Conservation (phyloP, 2,888 invertebrate genomes). For the Eupelmus urozonus region DNA sequence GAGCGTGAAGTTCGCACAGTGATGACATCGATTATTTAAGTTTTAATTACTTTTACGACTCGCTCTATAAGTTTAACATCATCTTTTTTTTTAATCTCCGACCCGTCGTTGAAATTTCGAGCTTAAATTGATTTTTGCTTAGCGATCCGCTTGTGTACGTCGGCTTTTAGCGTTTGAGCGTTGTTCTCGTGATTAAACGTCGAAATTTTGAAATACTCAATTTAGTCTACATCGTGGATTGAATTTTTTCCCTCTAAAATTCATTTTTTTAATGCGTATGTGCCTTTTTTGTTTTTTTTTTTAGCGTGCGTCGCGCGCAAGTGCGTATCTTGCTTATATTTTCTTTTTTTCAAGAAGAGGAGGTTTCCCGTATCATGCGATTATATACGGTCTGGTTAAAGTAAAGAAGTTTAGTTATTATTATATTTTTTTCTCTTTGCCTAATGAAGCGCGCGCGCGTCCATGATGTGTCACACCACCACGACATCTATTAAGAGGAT, state of each 20-base stretch:
- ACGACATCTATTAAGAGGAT: constrained; percentile 74
- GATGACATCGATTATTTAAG: constrained; percentile 61
- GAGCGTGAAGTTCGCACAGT: constrained; percentile 61
- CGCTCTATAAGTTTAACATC: constrained; percentile 50
- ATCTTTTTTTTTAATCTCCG: constrained; percentile 19
- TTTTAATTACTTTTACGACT: constrained; percentile 51
- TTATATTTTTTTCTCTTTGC: constrained; percentile 48
- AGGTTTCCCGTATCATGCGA: constrained; percentile 45
- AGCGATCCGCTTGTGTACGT: constrained; percentile 28
- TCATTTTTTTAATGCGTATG: constrained; percentile 24
- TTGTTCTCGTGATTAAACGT: constrained; percentile 5
- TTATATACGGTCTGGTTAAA: constrained; percentile 40
- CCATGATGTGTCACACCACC: constrained; percentile 70
- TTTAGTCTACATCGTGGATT: constrained; percentile 18
- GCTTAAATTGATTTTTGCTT: constrained; percentile 34
- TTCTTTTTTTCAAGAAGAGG: constrained; percentile 54
- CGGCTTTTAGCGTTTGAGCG: constrained; percentile 11
- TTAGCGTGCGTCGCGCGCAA: constrained; percentile 46
- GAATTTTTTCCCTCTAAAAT: constrained; percentile 38
- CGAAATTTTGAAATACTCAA: constrained; percentile 55
- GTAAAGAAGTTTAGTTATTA: constrained; percentile 34
- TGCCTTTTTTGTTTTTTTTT: constrained; percentile 32
- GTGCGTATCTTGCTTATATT: constrained; percentile 20
- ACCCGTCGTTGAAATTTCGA: constrained; percentile 37
- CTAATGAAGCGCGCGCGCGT: constrained; percentile 62